phyloP scores from a whole-genome alignment of 2,113 vertebrate genomes.

The Megatriorchis doriae region DNA sequence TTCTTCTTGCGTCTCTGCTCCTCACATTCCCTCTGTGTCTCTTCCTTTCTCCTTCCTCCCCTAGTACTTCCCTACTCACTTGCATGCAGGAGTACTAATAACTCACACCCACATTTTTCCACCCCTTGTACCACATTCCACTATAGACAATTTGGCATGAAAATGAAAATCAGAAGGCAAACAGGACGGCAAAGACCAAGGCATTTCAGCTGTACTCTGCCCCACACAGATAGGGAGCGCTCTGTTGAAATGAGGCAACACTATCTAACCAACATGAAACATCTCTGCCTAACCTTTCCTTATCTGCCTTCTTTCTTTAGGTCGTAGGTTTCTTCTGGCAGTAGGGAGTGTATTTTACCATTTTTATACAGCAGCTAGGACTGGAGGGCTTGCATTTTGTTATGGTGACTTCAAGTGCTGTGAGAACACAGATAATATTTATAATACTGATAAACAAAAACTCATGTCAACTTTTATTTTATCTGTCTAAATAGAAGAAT shows the following conservation, averaged over 20 bases:
- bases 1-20: not conserved
- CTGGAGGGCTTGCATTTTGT: not conserved
- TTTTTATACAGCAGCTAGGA: not conserved
- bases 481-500: not conserved
- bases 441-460: not conserved
- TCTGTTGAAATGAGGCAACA: not conserved
- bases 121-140: not conserved
- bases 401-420: not conserved
- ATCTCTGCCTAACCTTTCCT: not conserved
- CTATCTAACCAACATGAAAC: not conserved
- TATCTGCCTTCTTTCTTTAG: not conserved
- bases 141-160: not conserved
- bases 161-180: not conserved
- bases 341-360: not conserved
- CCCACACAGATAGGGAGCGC: not conserved
- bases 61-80: not conserved
- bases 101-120: not conserved
- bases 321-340: not conserved
- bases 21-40: fast-evolving
- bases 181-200: not conserved
- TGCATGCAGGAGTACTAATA: not conserved
- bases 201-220: not conserved
- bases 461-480: not conserved
- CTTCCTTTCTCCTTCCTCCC: not conserved
- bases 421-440: not conserved